Conservation (phyloP, 2,888 invertebrate species). For the Cinara cedri region DNA sequence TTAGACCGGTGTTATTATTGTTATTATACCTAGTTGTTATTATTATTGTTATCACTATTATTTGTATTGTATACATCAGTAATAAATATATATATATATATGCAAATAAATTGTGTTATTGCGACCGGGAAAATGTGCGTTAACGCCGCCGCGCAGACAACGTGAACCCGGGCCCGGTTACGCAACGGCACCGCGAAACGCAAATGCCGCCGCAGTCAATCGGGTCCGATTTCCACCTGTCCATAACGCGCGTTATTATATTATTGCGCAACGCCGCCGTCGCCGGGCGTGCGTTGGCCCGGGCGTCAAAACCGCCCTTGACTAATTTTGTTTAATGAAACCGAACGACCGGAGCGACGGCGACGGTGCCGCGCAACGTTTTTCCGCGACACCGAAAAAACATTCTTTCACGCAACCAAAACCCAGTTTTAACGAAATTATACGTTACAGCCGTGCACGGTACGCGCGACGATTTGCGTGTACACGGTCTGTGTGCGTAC, state of each 20-base stretch:
- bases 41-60: background rate
- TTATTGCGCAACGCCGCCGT: constrained; percentile 38
- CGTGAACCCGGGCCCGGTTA: constrained; percentile 12
- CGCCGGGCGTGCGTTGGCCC: no score
- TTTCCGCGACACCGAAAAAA: constrained; percentile 46
- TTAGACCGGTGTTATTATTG: background rate
- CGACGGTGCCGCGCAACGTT: constrained; percentile 37
- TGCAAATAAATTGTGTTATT: no score
- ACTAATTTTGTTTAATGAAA: constrained; percentile 57
- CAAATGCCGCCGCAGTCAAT: constrained; percentile 25
- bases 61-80: background rate
- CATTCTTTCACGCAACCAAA: constrained; percentile 53
- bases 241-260: constrained; percentile 1
- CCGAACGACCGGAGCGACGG: constrained; percentile 39
- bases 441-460: background rate
- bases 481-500: no score
- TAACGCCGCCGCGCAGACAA: background rate
- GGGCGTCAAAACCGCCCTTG: constrained; percentile 50
- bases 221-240: constrained; percentile 52
- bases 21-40: constrained; percentile 7
- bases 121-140: background rate
- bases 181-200: constrained; percentile 30
- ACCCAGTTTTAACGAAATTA: constrained; percentile 33
- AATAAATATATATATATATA: no score
- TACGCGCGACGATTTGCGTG: no score